Percentiles rank a stretch among this genome's conserved stretches.
phyloP scores from a whole-genome alignment of 2,113 vertebrate species.

The Pygathrix nemaeus region DNA sequence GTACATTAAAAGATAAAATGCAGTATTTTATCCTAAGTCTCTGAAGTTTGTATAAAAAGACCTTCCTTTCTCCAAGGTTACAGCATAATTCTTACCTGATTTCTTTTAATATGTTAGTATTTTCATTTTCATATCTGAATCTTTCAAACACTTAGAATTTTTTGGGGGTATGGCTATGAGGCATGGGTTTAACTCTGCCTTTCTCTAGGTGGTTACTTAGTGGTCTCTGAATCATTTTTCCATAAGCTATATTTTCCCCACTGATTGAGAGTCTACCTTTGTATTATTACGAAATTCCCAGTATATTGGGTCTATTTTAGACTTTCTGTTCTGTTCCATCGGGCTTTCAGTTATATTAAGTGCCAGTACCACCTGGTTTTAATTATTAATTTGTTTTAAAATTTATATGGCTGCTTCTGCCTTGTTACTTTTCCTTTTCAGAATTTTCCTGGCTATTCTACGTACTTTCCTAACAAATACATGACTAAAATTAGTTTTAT shows the following conservation, averaged over 20 bases:
- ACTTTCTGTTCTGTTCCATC: not conserved
- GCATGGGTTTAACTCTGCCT: not conserved
- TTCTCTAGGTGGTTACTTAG: not conserved
- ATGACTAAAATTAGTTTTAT: not conserved
- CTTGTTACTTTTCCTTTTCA: not conserved
- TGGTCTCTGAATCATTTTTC: not conserved
- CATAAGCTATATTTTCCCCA: not conserved
- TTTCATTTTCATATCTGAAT: not conserved
- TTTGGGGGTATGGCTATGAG: not conserved
- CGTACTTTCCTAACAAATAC: not conserved
- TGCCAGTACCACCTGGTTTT: not conserved
- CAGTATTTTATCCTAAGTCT: not conserved
- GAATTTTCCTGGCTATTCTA: not conserved
- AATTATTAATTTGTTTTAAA: slow-evolving; percentile 21
- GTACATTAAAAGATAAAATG: too few relatives aligned
- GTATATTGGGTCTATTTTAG: not conserved
- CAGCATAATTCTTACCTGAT: not conserved
- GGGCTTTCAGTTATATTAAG: not conserved
- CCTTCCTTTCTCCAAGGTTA: not conserved
- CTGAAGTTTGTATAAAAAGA: not conserved
- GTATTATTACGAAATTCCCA: not conserved
- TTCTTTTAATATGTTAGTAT: not conserved
- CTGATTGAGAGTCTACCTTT: not conserved
- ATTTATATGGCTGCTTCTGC: not conserved
- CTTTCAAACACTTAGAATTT: not conserved